A percentile compares a stretch with the other conserved stretches of the same genome.
phyloP scores from a whole-genome alignment of 2,113 vertebrate species.

The Typhlomys cinereus region DNA sequence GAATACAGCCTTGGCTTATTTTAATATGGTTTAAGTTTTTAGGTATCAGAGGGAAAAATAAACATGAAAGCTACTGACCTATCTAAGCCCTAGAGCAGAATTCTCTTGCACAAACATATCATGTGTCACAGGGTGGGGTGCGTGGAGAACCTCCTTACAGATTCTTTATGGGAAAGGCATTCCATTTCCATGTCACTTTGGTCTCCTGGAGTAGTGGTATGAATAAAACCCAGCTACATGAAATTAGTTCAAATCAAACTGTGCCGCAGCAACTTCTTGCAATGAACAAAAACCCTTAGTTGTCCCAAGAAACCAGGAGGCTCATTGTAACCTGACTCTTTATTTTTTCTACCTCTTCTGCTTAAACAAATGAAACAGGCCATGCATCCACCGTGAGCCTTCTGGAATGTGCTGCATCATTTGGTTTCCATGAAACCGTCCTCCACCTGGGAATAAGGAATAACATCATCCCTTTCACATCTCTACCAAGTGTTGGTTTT shows the following conservation, averaged over 20 bases:
- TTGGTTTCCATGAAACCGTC: background rate
- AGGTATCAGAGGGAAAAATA: background rate
- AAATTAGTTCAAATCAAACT: slow-evolving; percentile 64
- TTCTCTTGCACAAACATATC: background rate
- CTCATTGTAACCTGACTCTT: background rate
- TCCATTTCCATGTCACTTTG: slow-evolving; percentile 1
- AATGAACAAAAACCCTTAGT: slow-evolving; percentile 20
- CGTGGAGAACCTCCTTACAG: background rate
- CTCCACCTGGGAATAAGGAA: background rate
- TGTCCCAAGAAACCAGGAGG: background rate
- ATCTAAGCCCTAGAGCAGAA: slow-evolving; percentile 21
- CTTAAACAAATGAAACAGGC: background rate
- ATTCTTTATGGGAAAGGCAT: slow-evolving; percentile 3
- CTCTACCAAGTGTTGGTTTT: background rate
- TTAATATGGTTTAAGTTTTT: background rate
- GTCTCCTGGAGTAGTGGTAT: background rate
- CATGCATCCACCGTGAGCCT: background rate
- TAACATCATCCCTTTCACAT: background rate
- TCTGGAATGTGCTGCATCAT: background rate
- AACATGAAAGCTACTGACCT: slow-evolving; percentile 26
- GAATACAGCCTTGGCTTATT: background rate
- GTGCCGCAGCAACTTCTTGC: background rate
- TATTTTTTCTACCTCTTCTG: background rate
- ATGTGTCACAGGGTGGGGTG: too few species aligned
- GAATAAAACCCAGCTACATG: slow-evolving; percentile 54